These are phyloP conservation scores for Nemopilema nomurai DNA, from an alignment of 30 jellyfish, hydroid and myxozoan species.

Conservation along the genomic window DNA sequence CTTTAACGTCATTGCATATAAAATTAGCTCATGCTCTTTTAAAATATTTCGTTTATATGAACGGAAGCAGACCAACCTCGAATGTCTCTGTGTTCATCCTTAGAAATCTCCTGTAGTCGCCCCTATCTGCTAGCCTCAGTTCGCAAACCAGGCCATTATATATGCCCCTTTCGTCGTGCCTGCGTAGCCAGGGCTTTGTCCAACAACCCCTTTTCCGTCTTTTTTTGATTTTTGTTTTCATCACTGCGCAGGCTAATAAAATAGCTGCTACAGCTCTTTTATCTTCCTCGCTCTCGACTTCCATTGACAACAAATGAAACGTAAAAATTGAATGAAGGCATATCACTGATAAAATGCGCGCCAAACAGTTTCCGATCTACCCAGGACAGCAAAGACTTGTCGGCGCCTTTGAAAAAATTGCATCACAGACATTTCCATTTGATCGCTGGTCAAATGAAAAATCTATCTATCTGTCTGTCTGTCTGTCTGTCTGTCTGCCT, in stretches of 20 bases:
- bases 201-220: constrained; percentile 30
- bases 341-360: constrained; percentile 8
- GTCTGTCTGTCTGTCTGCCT: too few relatives aligned
- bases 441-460: constrained; percentile 23
- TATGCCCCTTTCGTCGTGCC: constrained; percentile 32
- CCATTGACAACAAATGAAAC: neutral
- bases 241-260: constrained; percentile 15
- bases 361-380: constrained; percentile 3
- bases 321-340: neutral
- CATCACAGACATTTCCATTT: constrained; percentile 12
- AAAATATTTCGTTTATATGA: constrained; percentile 8
- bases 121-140: constrained; percentile 47
- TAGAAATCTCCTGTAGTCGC: constrained; percentile 38
- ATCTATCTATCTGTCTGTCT: too few relatives aligned
- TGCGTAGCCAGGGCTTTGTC: constrained; percentile 33
- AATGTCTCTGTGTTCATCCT: constrained; percentile 54
- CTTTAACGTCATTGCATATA: neutral
- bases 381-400: neutral
- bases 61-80: constrained; percentile 18
- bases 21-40: neutral
- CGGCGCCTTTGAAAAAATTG: constrained; percentile 31
- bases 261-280: constrained; percentile 21
- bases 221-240: constrained; percentile 2
- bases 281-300: constrained; percentile 17
- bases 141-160: constrained; percentile 16